These are phyloP conservation scores for Gila orcuttii DNA, from an alignment of 2,113 vertebrate genomes.

Conservation along the genomic window DNA sequence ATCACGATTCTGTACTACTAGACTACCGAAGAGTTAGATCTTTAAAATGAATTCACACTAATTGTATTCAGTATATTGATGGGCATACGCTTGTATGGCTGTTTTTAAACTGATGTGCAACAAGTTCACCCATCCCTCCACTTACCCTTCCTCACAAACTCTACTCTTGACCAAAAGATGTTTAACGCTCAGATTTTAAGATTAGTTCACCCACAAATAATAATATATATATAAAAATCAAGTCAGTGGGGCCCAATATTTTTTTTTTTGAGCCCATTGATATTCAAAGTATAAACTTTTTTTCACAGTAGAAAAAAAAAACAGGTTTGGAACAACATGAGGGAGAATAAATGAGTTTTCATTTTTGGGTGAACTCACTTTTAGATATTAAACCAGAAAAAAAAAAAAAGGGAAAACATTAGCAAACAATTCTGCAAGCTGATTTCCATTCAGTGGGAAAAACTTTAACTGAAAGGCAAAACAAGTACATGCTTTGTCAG, in stretches of 20 bases:
- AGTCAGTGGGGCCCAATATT: neutral
- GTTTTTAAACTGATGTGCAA: slow-evolving; percentile 47
- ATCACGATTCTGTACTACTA: neutral
- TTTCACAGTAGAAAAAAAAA: neutral
- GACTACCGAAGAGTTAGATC: neutral
- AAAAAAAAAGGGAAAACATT: no score
- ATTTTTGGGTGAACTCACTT: neutral
- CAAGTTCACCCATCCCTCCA: neutral
- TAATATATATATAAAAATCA: no score
- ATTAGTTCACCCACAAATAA: neutral
- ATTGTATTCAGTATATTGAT: neutral
- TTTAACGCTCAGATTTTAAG: neutral
- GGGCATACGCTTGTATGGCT: no score
- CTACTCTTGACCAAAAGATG: neutral
- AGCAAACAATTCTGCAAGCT: neutral
- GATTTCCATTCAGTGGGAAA: neutral
- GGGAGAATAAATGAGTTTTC: neutral
- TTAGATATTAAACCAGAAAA: neutral
- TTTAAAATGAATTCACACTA: neutral
- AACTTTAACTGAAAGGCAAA: neutral
- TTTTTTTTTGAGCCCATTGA: neutral
- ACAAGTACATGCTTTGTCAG: slow-evolving; percentile 3
- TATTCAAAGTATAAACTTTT: neutral
- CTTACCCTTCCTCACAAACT: neutral
- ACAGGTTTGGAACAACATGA: neutral